These are phyloP conservation scores for Aleiodes testaceus DNA, from an alignment of 2,888 invertebrate species.

Conservation along the genomic window DNA sequence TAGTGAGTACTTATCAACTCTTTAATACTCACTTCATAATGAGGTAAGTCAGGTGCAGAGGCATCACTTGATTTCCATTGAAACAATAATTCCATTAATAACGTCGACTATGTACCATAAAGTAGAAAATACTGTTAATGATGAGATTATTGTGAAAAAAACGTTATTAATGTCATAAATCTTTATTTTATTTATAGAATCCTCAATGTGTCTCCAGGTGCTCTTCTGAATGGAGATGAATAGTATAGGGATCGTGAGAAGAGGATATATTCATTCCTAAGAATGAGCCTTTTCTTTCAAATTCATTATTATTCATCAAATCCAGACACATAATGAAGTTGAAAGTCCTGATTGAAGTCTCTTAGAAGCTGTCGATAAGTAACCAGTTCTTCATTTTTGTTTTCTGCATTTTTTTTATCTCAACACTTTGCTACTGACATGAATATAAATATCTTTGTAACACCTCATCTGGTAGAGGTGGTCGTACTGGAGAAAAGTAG, in stretches of 20 bases:
- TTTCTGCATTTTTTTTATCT: slow-evolving; percentile 37
- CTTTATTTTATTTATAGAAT: too few relatives aligned
- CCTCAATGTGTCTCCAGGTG: too few relatives aligned
- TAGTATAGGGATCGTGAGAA: slow-evolving; percentile 11
- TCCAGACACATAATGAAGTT: slow-evolving; percentile 45
- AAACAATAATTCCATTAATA: slow-evolving; percentile 19
- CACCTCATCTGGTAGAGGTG: slow-evolving; percentile 14
- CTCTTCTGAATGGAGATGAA: too few relatives aligned
- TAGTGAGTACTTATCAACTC: slow-evolving; percentile 1
- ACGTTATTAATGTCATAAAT: too few relatives aligned
- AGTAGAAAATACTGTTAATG: too few relatives aligned
- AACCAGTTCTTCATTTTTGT: slow-evolving; percentile 21
- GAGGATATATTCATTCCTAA: slow-evolving; percentile 20
- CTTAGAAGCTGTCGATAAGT: slow-evolving; percentile 42
- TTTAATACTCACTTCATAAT: slow-evolving; percentile 2
- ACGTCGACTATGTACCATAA: not conserved
- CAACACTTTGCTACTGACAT: slow-evolving; percentile 11
- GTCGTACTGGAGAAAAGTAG: too few relatives aligned
- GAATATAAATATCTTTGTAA: slow-evolving; percentile 22
- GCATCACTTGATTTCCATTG: not conserved
- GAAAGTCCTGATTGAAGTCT: slow-evolving; percentile 54
- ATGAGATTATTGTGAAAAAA: too few relatives aligned
- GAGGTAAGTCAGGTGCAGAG: not conserved
- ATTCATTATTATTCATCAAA: not conserved
- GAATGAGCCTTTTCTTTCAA: slow-evolving; percentile 9